A percentile compares a stretch with the other conserved stretches of the same genome.
These are phyloP conservation scores for Pelusios castaneus DNA, from an alignment of 2,113 vertebrate genomes.

Conservation along the genomic window DNA sequence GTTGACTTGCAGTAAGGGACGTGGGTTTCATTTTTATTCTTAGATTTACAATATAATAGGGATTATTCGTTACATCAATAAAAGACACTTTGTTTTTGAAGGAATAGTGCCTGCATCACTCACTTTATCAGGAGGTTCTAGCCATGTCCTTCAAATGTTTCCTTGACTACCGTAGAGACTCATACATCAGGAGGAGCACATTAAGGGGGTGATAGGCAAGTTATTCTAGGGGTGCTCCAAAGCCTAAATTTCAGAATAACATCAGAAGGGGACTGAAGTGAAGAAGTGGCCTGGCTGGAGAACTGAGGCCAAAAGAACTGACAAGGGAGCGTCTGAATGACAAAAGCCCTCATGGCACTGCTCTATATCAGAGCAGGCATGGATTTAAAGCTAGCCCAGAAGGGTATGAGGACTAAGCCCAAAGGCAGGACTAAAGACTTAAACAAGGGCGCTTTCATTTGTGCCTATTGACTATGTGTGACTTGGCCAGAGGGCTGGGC, in stretches of 20 bases:
- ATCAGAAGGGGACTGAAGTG: no score
- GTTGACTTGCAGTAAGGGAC: no score
- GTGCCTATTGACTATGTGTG: not conserved
- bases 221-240: not conserved
- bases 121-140: not conserved
- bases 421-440: not conserved
- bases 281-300: not conserved
- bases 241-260: not conserved
- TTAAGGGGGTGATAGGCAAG: not conserved
- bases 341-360: not conserved
- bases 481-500: not conserved
- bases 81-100: no score
- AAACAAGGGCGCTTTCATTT: not conserved
- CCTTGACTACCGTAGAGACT: not conserved
- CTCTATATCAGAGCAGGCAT: not conserved
- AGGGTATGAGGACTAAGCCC: not conserved
- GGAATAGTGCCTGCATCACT: no score
- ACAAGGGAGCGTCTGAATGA: not conserved
- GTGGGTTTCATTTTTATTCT: no score
- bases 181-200: not conserved
- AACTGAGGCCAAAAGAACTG: not conserved
- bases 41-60: no score
- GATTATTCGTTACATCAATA: no score
- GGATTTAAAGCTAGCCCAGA: not conserved
- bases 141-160: not conserved